Evolutionary conservation across 30 jellyfish, hydroid and myxozoan species (phyloP), one percentile per base, ranked within the genome.

Genomic region (Pseudorhiza aurosa): DNA sequence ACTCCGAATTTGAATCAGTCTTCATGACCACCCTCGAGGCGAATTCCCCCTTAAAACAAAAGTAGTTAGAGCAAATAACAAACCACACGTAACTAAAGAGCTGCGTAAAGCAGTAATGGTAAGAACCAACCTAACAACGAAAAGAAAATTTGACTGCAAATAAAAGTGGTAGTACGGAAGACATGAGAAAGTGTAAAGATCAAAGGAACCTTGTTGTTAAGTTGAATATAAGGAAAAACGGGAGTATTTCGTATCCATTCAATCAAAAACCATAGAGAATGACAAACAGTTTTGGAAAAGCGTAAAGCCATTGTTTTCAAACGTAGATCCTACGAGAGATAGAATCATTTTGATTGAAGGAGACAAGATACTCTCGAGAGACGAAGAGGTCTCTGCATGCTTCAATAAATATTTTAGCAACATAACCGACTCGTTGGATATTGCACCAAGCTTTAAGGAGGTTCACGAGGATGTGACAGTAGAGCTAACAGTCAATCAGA

Each of bases 311-410:
- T 72, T 68, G 44, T 68, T 68, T 43, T 65, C 79, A 33, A 21
- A 28, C 31, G 29, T n/a, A 39, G 31, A 65, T 36, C 79, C 79
- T 11, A 36, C 22, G 83, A 15, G 83, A 17, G 69, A 68, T 14
- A 25, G 40, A 32, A 40, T 68, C 69, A 33, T 22, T 46, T 68
- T 73, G 64, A 55, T 73, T 73, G 75, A 55, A 73, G 21, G 53
- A 24, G 40, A 62, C 11, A 57, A 30, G 44, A 53, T 73, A 76
- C 87, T 73, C 17, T 73, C 87, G 39, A 73, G 36, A 24, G 76
- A 51, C 4, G 87, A 27, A 76, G 87, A 73, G 53, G 26, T 55
- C 53, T 60, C 87, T 1, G 75, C 30, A 37, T 73, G 63, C 62
- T 50, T 73, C 53, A 35, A 51, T 37, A 45, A 73, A 44, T 73